These are phyloP conservation scores for Scelioninae gen. 1 DNA, from an alignment of 2,888 invertebrate species.

Conservation along the genomic window DNA sequence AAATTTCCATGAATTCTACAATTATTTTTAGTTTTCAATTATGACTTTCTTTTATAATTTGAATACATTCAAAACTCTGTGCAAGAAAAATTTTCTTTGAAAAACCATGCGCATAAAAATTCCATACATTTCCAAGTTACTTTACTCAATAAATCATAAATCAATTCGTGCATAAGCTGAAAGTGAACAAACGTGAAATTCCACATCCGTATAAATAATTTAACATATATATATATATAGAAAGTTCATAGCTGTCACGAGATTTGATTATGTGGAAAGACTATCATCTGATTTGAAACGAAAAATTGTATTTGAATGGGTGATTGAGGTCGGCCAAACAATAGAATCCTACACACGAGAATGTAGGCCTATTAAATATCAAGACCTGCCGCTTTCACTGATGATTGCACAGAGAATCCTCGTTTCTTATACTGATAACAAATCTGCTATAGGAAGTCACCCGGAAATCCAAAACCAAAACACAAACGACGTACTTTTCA, in stretches of 20 bases:
- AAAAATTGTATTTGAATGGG: slow-evolving; percentile 71
- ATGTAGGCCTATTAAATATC: slow-evolving; percentile 71
- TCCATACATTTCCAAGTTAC: slow-evolving; percentile 25
- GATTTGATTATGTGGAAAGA: slow-evolving; percentile 68
- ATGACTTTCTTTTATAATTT: too few species aligned
- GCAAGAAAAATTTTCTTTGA: too few species aligned
- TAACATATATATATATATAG: slow-evolving; percentile 58
- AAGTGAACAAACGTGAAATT: slow-evolving; percentile 65
- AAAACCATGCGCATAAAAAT: slow-evolving; percentile 9
- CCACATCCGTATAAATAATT: slow-evolving; percentile 51
- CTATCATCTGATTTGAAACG: slow-evolving; percentile 67
- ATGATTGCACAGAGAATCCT: slow-evolving; percentile 64
- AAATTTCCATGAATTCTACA: too few species aligned
- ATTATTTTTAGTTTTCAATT: too few species aligned
- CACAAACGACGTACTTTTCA: background rate
- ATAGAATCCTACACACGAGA: slow-evolving; percentile 56
- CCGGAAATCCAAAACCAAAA: slow-evolving; percentile 4
- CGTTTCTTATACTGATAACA: slow-evolving; percentile 56
- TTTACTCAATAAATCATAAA: slow-evolving; percentile 54
- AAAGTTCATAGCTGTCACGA: slow-evolving; percentile 66
- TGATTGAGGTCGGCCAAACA: slow-evolving; percentile 70
- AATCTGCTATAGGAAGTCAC: slow-evolving; percentile 27
- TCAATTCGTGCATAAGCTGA: slow-evolving; percentile 46
- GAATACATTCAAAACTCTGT: too few species aligned
- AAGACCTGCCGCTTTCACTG: slow-evolving; percentile 69